These are phyloP conservation scores for Cheilosia impressa DNA, from an alignment of 2,888 invertebrate species.

Conservation along the genomic window DNA sequence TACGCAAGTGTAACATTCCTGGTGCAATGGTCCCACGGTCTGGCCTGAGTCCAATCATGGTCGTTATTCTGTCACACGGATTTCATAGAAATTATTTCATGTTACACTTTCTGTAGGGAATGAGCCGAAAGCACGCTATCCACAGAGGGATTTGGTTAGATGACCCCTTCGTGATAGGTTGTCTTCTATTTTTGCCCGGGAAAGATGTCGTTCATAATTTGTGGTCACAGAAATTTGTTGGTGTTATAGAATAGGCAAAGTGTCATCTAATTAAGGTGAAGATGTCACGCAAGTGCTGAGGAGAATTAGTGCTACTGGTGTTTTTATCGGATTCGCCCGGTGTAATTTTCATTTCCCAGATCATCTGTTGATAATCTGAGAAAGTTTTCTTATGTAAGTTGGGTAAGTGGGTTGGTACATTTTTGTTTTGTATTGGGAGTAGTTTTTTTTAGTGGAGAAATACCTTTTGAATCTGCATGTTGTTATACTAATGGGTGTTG, in stretches of 20 bases:
- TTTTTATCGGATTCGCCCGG: conserved; percentile 19
- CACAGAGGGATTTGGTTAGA: conserved; percentile 27
- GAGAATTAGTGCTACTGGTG: conserved; percentile 67
- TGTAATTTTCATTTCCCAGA: conserved; percentile 35
- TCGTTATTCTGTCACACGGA: conserved; percentile 19
- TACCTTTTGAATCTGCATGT: no score
- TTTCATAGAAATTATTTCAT: conserved; percentile 59
- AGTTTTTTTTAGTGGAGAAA: no score
- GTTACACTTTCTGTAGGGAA: conserved; percentile 64
- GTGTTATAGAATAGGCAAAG: conserved; percentile 64
- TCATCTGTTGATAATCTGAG: conserved; percentile 61
- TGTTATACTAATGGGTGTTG: no score
- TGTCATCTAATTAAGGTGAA: conserved; percentile 71
- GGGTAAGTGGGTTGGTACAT: background rate
- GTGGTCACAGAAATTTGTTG: conserved; percentile 64
- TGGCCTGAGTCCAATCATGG: conserved; percentile 31
- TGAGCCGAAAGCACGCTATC: conserved; percentile 54
- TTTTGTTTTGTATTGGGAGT: no score
- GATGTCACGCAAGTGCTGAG: conserved; percentile 59
- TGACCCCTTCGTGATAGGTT: conserved; percentile 69
- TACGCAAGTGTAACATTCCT: conserved; percentile 28
- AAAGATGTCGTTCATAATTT: conserved; percentile 70
- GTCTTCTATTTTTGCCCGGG: conserved; percentile 52
- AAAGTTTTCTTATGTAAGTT: conserved; percentile 24
- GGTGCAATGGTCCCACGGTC: conserved; percentile 54